Conservation (phyloP, 2,113 vertebrate genomes). For the Dolichallabes microphthalmus region DNA sequence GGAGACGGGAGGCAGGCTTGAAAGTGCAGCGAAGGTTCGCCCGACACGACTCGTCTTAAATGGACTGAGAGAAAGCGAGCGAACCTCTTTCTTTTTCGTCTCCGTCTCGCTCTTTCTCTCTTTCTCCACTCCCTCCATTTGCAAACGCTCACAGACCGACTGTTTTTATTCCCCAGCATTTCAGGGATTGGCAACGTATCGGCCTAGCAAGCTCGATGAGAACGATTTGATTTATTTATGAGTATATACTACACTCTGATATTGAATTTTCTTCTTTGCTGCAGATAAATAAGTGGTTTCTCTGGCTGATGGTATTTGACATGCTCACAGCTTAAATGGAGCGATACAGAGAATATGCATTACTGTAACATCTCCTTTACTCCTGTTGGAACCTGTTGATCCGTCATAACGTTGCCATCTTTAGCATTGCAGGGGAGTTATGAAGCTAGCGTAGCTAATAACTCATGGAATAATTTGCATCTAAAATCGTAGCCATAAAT, state of each 20-base stretch:
- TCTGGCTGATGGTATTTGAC: not conserved
- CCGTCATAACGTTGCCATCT: not conserved
- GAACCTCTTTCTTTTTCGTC: conserved; percentile 28
- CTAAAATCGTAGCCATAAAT: not conserved
- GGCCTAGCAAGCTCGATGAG: not conserved
- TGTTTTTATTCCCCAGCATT: conserved; percentile 27
- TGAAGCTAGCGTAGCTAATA: not conserved
- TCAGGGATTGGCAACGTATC: conserved; percentile 30
- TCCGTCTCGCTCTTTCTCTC: conserved; percentile 12
- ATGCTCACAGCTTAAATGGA: not conserved
- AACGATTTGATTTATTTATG: conserved; percentile 29
- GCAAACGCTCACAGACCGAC: conserved; percentile 9
- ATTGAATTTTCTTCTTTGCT: conserved; percentile 26
- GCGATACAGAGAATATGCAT: not conserved
- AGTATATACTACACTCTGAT: conserved; percentile 15
- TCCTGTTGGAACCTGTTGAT: not conserved
- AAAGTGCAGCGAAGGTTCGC: conserved; percentile 77
- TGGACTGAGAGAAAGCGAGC: conserved; percentile 66
- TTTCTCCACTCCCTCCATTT: conserved; percentile 21
- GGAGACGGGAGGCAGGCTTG: conserved; percentile 76
- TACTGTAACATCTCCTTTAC: not conserved
- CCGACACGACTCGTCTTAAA: conserved; percentile 75
- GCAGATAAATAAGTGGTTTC: not conserved
- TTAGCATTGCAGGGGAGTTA: not conserved
- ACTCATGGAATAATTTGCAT: not conserved